Percentiles rank a stretch among this genome's conserved stretches.
phyloP scores from a whole-genome alignment of 2,797 vertebrate genomes.

The Avahi laniger region DNA sequence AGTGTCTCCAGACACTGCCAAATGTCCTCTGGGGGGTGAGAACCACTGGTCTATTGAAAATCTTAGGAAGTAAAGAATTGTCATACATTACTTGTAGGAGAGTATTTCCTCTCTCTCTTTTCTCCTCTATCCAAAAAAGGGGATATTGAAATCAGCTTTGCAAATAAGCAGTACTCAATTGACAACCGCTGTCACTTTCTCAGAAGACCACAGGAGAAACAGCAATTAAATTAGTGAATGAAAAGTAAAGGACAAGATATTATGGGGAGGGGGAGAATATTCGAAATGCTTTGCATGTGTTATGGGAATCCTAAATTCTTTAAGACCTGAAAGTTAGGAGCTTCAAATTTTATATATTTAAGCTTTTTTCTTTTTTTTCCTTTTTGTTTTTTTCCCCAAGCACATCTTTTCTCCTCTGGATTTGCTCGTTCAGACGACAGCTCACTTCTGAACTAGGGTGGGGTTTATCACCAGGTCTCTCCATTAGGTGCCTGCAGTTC shows the following conservation, averaged over 20 bases:
- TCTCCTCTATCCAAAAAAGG: background rate
- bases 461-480: background rate
- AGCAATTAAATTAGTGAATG: background rate
- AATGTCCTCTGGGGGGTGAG: background rate
- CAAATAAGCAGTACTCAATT: background rate
- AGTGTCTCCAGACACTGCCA: background rate
- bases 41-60: background rate
- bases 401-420: background rate
- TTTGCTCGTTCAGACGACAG: background rate
- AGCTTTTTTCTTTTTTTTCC: background rate
- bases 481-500: background rate
- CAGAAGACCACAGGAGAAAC: background rate
- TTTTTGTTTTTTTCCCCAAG: no score
- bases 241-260: background rate
- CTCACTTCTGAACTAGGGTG: background rate
- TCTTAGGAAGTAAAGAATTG: background rate
- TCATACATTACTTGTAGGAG: background rate
- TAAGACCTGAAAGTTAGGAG: background rate
- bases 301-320: background rate
- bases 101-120: background rate
- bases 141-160: background rate
- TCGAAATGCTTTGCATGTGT: background rate
- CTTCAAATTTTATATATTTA: background rate
- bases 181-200: background rate
- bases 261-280: background rate